Evolutionary conservation across 2,888 invertebrate species (phyloP), one percentile per base, ranked within the genome.

Genomic region (Colostygia pectinataria): DNA sequence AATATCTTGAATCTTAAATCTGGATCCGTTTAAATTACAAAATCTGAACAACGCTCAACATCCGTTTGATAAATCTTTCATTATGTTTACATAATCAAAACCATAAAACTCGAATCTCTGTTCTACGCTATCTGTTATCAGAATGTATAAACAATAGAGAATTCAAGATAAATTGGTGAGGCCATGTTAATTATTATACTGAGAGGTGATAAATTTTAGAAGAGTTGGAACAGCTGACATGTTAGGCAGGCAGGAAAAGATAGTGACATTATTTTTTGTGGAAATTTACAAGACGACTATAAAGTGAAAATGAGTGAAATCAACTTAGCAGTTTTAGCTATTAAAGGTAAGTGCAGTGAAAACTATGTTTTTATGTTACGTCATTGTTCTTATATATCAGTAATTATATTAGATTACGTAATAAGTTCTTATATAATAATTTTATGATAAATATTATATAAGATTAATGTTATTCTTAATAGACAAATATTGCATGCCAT

Each of bases 251-350:
- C 25, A 14, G 10, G 6, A 8, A 8, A 7, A 14, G 3, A 28
- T 0, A 20, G 13, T 28, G 9, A 2, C 9, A 5, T 2, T 33
- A 7, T 15, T 28, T 29, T 33, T 31, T 28, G 25, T 20, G 15
- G n/a, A 24, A 33, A 28, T 44, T 38, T 29, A 48, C 37, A 34
- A 24, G n/a, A 8, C 6, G 2, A 24, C 8, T 20, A 5, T 43
- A 28, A 50, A 31, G 54, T 58, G 34, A 67, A 54, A 37, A 74
- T 74, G 74, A 74, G 73, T 70, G 73, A 71, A 38, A 41, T 74
- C 8, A 66, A 67, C 55, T 63, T 73, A 45, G 64, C 68, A 0
- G 59, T 63, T 4, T 57, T 73, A 12, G 68, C 57, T 2, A 60
- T 62, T 14, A 36, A 43, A 2, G 64, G 74, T 74, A 14, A 59